Percentiles rank a stretch among this genome's conserved stretches.
phyloP scores from a whole-genome alignment of 2,113 vertebrate species.

The Notarius lentiginosus region DNA sequence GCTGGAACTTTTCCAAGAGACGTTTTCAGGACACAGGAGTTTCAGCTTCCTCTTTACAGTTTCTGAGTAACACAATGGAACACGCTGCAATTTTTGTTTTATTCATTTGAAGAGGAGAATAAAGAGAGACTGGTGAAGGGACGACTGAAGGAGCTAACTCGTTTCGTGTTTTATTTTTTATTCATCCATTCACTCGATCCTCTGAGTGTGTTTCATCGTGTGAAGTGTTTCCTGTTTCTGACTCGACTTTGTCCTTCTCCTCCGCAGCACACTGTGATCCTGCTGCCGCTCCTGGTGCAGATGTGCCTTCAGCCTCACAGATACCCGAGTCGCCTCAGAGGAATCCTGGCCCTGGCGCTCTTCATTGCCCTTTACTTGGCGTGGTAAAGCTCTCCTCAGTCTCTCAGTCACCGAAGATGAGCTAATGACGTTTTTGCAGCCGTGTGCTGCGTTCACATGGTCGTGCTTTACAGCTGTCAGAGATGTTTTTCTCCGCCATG shows the following conservation, averaged over 20 bases:
- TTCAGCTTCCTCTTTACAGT: no score
- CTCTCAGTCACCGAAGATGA: background rate
- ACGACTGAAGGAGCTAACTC: background rate
- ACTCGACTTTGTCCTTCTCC: background rate
- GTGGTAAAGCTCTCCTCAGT: constrained; percentile 33
- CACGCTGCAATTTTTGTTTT: no score
- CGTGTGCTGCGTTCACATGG: background rate
- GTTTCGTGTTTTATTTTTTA: background rate
- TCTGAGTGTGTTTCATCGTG: background rate
- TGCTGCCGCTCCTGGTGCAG: constrained; percentile 64
- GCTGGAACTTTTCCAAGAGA: background rate
- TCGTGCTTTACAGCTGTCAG: no score
- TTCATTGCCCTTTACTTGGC: constrained; percentile 58
- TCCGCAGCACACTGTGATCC: constrained; percentile 59
- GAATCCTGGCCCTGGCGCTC: constrained; percentile 47
- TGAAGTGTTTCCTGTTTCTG: background rate
- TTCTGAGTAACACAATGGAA: no score
- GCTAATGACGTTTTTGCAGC: background rate
- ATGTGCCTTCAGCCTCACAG: constrained; percentile 55
- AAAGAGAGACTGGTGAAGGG: background rate
- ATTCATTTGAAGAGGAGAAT: background rate
- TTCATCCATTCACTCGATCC: background rate
- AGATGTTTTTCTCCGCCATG: no score
- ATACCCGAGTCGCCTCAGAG: constrained; percentile 50
- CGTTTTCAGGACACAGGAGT: background rate